Percentiles rank a stretch among this genome's conserved stretches.
Evolutionary conservation across 1,140 invertebrate species (phyloP).

Genomic region (Bacillus rossius): DNA sequence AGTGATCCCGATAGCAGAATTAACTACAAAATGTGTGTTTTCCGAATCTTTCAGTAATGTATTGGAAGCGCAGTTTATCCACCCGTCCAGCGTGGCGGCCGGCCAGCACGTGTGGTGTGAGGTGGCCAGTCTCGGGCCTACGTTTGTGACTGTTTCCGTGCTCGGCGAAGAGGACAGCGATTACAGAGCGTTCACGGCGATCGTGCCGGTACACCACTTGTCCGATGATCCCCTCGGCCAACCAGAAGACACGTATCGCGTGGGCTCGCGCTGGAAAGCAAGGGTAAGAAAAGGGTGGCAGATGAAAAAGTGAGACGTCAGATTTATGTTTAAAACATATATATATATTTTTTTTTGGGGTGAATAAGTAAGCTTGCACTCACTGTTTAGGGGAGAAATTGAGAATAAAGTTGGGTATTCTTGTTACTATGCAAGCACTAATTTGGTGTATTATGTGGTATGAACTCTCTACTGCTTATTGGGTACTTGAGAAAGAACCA

Average conservation of each 20-base stretch:
- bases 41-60: background rate
- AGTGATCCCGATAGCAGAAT: too few relatives aligned
- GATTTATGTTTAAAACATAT: too few relatives aligned
- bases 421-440: too few relatives aligned
- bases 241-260: constrained; percentile 2
- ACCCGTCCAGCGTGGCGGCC: background rate
- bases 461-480: too few relatives aligned
- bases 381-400: too few relatives aligned
- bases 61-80: background rate
- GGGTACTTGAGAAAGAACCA: too few relatives aligned
- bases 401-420: too few relatives aligned
- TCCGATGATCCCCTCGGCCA: background rate
- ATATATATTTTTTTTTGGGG: too few relatives aligned
- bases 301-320: too few relatives aligned
- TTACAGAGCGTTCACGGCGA: background rate
- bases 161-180: background rate
- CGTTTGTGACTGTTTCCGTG: background rate
- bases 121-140: background rate
- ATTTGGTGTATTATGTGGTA: too few relatives aligned
- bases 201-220: background rate
- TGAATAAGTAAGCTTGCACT: too few relatives aligned
- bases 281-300: background rate
- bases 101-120: background rate
- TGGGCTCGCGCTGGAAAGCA: background rate
- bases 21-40: too few relatives aligned